Conservation (phyloP, 1,140 invertebrate genomes). For the Rhagoletis pomonella region DNA sequence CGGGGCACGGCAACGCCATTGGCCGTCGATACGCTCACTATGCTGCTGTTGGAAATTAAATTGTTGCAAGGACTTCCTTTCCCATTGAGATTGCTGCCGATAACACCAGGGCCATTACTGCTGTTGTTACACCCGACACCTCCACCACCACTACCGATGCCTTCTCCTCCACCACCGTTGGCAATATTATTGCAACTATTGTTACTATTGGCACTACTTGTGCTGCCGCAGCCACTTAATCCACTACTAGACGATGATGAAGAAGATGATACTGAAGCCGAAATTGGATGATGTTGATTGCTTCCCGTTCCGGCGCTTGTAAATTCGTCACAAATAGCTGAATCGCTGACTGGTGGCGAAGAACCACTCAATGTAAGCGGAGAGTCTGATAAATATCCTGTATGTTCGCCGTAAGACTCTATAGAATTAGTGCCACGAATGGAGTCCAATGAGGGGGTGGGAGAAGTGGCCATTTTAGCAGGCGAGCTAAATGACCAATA, state of each 20-base stretch:
- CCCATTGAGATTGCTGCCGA: conserved; percentile 70
- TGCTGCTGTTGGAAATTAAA: conserved; percentile 3
- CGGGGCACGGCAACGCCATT: conserved; percentile 73
- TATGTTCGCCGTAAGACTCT: conserved; percentile 84
- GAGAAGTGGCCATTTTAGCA: conserved; percentile 77
- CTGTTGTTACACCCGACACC: conserved; percentile 22
- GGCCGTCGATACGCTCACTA: conserved; percentile 49
- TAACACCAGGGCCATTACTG: conserved; percentile 68
- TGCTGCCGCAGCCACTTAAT: conserved; percentile 68
- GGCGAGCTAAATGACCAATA: conserved; percentile 41
- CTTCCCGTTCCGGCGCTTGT: conserved; percentile 64
- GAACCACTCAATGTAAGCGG: conserved; percentile 87
- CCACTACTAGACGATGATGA: conserved; percentile 69
- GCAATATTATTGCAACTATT: conserved; percentile 62
- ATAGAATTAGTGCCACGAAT: conserved; percentile 90
- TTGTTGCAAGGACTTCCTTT: conserved; percentile 54
- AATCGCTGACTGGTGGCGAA: conserved; percentile 86
- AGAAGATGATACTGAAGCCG: conserved; percentile 68
- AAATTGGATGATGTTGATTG: conserved; percentile 71
- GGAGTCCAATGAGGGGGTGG: conserved; percentile 93
- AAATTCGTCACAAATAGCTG: conserved; percentile 83
- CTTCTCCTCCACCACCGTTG: conserved; percentile 31
- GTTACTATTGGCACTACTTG: conserved; percentile 59
- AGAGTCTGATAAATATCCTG: conserved; percentile 79
- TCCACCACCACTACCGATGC: not conserved